Evolutionary conservation across 1,140 invertebrate genomes (phyloP).

Genomic region (Drosophila nigromelanica): DNA sequence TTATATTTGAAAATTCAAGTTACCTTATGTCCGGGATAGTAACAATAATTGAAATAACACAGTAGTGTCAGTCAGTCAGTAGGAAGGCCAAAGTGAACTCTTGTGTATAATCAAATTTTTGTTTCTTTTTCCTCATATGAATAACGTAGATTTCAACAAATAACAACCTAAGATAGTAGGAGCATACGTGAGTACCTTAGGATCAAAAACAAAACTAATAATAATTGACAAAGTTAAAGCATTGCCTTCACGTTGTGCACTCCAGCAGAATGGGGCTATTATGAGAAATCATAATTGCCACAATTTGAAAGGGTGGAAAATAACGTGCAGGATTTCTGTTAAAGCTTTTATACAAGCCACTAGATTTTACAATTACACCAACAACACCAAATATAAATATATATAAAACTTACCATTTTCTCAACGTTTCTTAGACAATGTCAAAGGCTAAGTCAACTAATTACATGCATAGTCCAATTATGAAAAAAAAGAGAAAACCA

Average conservation of each 20-base stretch:
- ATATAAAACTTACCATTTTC: constrained; percentile 42
- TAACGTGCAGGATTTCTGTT: constrained; percentile 45
- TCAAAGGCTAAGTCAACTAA: constrained; percentile 20
- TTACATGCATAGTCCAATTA: constrained; percentile 22
- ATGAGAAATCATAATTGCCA: constrained; percentile 9
- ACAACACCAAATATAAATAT: constrained; percentile 34
- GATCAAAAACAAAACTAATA: constrained; percentile 32
- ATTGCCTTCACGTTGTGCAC: constrained; percentile 42
- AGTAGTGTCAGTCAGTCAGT: constrained; percentile 23
- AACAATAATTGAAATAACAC: constrained; percentile 12
- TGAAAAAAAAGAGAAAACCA: neutral
- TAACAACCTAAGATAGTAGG: constrained; percentile 42
- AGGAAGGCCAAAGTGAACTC: constrained; percentile 5
- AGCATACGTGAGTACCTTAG: constrained; percentile 79
- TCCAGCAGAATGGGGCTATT: constrained; percentile 16
- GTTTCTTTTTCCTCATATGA: constrained; percentile 40
- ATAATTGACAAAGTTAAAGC: constrained; percentile 16
- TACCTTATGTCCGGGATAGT: constrained; percentile 48
- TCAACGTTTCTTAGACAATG: constrained; percentile 47
- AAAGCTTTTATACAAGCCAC: constrained; percentile 56
- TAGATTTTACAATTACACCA: constrained; percentile 41
- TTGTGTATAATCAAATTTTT: constrained; percentile 27
- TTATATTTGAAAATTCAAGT: constrained; percentile 21
- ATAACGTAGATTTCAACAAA: constrained; percentile 33
- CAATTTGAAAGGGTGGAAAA: constrained; percentile 17